Evolutionary conservation across 2,113 vertebrate species (phyloP), one percentile per base, ranked within the genome.

Genomic region (Gorsachius goisagi): DNA sequence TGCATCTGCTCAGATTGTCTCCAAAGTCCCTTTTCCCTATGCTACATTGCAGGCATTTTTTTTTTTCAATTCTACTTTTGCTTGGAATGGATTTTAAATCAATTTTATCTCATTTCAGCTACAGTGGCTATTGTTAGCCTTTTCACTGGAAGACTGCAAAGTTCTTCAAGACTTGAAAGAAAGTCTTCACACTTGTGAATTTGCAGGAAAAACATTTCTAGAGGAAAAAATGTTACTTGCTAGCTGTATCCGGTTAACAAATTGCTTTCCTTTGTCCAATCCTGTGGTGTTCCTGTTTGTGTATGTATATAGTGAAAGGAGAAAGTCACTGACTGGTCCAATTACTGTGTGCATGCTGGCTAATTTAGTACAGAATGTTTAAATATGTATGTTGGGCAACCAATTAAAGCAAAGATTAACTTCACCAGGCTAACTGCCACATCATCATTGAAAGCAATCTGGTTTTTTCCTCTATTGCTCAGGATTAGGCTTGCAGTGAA

Each of bases 101-200:
- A 87, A 77, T 97, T 16, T 95, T 96, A 85, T 95, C 96, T 96
- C 92, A 58, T 98, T 98, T 97, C 97, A 96, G 97, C 96, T 95
- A 95, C 50, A 9, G 55, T 94, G 97, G 97, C 92, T 97, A 27
- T 68, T 92, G 74, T 92, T 92, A 97, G 93, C 93, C 95, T 97
- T 96, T 94, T 85, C 89, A 72, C 27, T 75, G 82, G 96, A 97
- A 95, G 95, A 92, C 85, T 71, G 73, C 91, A 79, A 58, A 86
- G 83, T 68, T 93, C 94, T 67, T 75, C 81, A 60, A 56, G 91
- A 88, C 88, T 91, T 91, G 97, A 94, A 71, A 80, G 96, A 93
- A 94, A 85, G 72, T 96, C 94, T 93, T 95, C 93, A 62, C 85
- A 56, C 81, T 73, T 89, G 90, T 44, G 77, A 86, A 86, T 84